phyloP scores from a whole-genome alignment of 2,888 invertebrate genomes.

The Smittia aterrima region DNA sequence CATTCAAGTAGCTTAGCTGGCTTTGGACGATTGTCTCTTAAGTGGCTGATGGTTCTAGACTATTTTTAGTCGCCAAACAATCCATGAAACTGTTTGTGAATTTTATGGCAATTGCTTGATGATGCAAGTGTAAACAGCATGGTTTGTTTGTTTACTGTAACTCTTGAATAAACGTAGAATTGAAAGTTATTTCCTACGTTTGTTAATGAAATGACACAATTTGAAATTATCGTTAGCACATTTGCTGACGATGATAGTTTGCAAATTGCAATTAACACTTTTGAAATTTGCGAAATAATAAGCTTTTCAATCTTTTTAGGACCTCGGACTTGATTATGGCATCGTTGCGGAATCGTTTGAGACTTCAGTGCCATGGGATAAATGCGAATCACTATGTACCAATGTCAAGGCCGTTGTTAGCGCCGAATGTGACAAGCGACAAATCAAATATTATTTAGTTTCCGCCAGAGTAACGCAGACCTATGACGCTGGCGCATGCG shows the following conservation, averaged over 20 bases:
- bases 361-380: conserved; percentile 97
- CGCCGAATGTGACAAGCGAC: conserved; percentile 60
- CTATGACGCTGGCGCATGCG: conserved; percentile 95
- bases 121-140: too few relatives aligned
- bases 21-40: too few relatives aligned
- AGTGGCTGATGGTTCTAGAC: too few relatives aligned
- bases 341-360: conserved; percentile 97
- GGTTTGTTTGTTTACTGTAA: too few relatives aligned
- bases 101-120: too few relatives aligned
- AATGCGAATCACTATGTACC: conserved; percentile 74
- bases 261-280: not conserved
- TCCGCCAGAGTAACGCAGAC: conserved; percentile 92
- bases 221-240: not conserved
- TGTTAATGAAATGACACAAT: too few relatives aligned
- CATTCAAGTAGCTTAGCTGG: too few relatives aligned
- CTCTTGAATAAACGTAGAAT: too few relatives aligned
- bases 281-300: not conserved
- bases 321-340: conserved; percentile 82
- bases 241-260: not conserved
- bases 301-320: conserved; percentile 57
- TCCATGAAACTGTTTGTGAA: too few relatives aligned
- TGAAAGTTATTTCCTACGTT: too few relatives aligned
- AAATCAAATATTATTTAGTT: conserved; percentile 64
- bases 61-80: too few relatives aligned
- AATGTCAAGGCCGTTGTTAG: conserved; percentile 84